phyloP scores from a whole-genome alignment of 2,113 vertebrate genomes.

The Hippocampus barbouri region DNA sequence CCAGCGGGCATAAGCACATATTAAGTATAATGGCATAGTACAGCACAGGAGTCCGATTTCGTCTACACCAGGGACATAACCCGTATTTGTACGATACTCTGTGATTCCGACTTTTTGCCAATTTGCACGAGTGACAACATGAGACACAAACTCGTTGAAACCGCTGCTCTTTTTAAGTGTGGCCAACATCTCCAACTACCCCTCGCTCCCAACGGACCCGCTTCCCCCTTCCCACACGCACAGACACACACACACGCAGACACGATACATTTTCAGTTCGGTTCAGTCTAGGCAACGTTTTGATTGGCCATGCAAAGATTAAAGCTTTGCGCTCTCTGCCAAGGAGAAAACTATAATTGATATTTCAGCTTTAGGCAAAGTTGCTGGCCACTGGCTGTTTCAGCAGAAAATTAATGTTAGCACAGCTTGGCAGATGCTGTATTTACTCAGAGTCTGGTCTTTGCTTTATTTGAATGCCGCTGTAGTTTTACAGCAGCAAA shows the following conservation, averaged over 20 bases:
- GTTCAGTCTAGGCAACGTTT: conserved; percentile 59
- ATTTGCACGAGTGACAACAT: neutral
- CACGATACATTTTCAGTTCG: conserved; percentile 52
- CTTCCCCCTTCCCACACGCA: neutral
- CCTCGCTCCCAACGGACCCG: neutral
- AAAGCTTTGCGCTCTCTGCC: conserved; percentile 65
- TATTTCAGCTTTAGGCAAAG: conserved; percentile 72
- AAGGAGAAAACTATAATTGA: conserved; percentile 72
- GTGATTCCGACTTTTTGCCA: conserved; percentile 41
- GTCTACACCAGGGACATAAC: neutral
- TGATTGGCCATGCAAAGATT: conserved; percentile 73
- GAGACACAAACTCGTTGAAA: conserved; percentile 40
- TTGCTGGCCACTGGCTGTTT: conserved; percentile 72
- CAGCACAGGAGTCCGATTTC: neutral
- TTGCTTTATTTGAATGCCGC: conserved; percentile 5
- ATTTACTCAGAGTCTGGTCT: conserved; percentile 59
- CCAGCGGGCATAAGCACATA: neutral
- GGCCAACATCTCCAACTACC: conserved; percentile 28
- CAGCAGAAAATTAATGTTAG: conserved; percentile 74
- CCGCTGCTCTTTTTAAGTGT: conserved; percentile 52
- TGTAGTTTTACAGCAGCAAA: neutral
- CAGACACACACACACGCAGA: too few relatives aligned
- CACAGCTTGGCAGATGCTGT: conserved; percentile 60
- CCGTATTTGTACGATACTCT: neutral
- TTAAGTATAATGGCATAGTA: neutral